These are phyloP conservation scores for Anolis apletophallus DNA, from an alignment of 2,797 vertebrate genomes.

Conservation along the genomic window DNA sequence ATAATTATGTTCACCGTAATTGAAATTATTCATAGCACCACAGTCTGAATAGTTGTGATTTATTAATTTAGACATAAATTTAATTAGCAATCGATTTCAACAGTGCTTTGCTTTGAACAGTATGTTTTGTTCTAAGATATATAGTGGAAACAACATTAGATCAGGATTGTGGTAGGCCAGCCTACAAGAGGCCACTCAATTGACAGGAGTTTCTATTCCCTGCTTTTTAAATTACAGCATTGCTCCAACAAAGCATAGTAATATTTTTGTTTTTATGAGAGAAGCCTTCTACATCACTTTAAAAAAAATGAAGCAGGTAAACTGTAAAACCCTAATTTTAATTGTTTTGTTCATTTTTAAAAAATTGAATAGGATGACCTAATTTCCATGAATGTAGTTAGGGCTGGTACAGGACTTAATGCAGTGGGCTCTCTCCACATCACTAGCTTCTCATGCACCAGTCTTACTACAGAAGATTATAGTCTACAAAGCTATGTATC, in stretches of 20 bases:
- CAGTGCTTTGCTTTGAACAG: constrained; percentile 68
- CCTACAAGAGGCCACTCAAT: constrained; percentile 9
- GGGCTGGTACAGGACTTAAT: too few species aligned
- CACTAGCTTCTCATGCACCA: too few species aligned
- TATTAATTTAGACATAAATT: constrained; percentile 82
- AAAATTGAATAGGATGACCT: too few species aligned
- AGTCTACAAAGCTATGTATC: too few species aligned
- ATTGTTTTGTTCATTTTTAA: too few species aligned
- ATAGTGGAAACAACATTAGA: constrained; percentile 48
- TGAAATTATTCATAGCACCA: constrained; percentile 79
- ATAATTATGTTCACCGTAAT: constrained; percentile 77
- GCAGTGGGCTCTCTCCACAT: too few species aligned
- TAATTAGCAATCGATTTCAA: constrained; percentile 80
- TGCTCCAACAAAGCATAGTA: neutral
- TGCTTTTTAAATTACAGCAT: neutral
- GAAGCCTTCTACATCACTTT: neutral
- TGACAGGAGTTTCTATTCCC: constrained; percentile 34
- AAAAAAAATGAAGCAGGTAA: neutral
- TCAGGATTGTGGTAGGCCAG: constrained; percentile 44
- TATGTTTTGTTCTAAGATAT: constrained; percentile 67
- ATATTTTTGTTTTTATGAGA: fast-evolving
- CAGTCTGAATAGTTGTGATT: constrained; percentile 77
- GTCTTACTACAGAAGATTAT: too few species aligned
- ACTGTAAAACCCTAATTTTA: neutral
- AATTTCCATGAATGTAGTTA: too few species aligned